Evolutionary conservation across 2,888 invertebrate genomes (phyloP).

Genomic region (Rhagophthalmus giganteus): DNA sequence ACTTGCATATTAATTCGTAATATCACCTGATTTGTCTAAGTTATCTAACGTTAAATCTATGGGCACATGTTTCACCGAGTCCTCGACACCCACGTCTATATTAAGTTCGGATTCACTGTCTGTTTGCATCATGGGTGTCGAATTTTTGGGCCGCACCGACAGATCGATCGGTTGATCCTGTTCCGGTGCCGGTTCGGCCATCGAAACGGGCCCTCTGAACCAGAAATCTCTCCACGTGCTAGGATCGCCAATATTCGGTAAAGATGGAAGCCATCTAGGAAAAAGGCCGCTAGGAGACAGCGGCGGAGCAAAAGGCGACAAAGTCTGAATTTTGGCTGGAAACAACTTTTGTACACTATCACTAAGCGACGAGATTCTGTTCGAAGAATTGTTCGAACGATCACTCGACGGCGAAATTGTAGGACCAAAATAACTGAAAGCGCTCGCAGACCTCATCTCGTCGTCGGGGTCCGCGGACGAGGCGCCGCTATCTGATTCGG

Average conservation of each 20-base stretch:
- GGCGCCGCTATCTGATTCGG: slow-evolving; percentile 75
- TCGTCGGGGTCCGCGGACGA: slow-evolving; percentile 78
- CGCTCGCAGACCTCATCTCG: slow-evolving; percentile 58
- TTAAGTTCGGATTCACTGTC: slow-evolving; percentile 63
- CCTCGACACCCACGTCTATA: slow-evolving; percentile 52
- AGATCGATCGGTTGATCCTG: slow-evolving; percentile 72
- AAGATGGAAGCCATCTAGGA: slow-evolving; percentile 40
- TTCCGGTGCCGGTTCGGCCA: slow-evolving; percentile 62
- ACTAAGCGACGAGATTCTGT: slow-evolving; percentile 50
- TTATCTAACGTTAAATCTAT: slow-evolving; percentile 66
- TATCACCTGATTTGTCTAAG: slow-evolving; percentile 38
- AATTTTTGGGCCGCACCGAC: slow-evolving; percentile 57
- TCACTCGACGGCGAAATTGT: slow-evolving; percentile 63
- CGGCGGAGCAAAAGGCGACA: slow-evolving; percentile 61
- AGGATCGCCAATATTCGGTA: slow-evolving; percentile 49
- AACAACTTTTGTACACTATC: slow-evolving; percentile 48
- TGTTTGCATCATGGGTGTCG: slow-evolving; percentile 52
- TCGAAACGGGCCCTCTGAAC: slow-evolving; percentile 58
- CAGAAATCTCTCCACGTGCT: slow-evolving; percentile 61
- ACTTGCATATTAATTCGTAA: slow-evolving; percentile 24
- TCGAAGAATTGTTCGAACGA: slow-evolving; percentile 39
- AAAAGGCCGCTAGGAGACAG: slow-evolving; percentile 56
- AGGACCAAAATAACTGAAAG: slow-evolving; percentile 64
- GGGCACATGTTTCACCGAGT: slow-evolving; percentile 63
- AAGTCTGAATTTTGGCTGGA: slow-evolving; percentile 52